Evolutionary conservation across 2,888 invertebrate genomes (phyloP), one percentile per base, ranked within the genome.

Genomic region (Isoperla grammatica): DNA sequence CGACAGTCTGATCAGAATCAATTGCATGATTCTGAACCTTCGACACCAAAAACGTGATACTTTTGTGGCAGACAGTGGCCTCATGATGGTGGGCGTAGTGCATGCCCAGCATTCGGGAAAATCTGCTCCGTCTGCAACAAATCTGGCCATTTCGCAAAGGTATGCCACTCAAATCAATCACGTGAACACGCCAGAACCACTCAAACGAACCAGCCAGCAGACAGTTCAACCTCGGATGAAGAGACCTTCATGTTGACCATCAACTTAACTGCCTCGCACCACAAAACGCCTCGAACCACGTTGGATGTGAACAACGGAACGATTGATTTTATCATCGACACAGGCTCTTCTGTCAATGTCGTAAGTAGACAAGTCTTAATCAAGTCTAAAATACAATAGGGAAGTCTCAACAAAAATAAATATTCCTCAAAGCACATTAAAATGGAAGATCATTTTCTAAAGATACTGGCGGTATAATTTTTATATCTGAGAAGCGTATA

Each of bases 61-160:
- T 20, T 20, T 22, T 48, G 48, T 48, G 48, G 22, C 19, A n/a
- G 12, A 12, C 20, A 19, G 4, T 50, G 50, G 50, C 50, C 50
- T 13, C 50, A 50, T 19, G 15, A 23, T 2, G 17, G 35, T 9
- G 35, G 50, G 5, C 23, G 50, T 2, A 4, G 13, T 8, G 12
- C 22, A 12, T 49, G 49, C n/a, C 49, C 49, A 3, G 49, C 49
- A 15, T 17, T 15, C 15, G 45, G 17, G 11, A 19, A 17, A 17
- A 45, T 17, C 19, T 45, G 45, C 19, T 11, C 9, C 4, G 15
- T 15, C 2, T 45, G 45, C 11, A 11, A 17, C 19, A 45, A 19
- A 19, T 15, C 4, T 6, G 5, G 19, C 11, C 45, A 45, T 45
- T 17, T 45, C 11, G n/a, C 40, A 12, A 4, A 6, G 6, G n/a